Evolutionary conservation across 2,113 vertebrate species (phyloP).

Genomic region (Campylorhamphus procurvoides): DNA sequence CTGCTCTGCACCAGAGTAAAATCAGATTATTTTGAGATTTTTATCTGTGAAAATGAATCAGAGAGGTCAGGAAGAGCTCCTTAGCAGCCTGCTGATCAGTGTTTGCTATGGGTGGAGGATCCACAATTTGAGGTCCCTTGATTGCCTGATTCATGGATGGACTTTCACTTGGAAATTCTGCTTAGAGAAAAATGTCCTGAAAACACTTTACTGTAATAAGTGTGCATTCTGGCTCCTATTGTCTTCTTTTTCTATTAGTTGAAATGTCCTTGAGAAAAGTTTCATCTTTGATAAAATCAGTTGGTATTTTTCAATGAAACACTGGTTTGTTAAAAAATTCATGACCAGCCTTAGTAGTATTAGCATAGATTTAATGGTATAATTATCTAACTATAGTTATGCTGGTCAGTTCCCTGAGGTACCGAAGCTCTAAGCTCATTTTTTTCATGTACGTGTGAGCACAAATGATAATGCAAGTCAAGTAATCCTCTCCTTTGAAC

Average conservation of each 20-base stretch:
- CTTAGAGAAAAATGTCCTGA: not conserved
- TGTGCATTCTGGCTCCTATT: not conserved
- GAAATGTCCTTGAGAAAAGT: constrained; percentile 28
- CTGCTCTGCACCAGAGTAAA: not conserved
- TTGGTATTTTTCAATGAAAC: constrained; percentile 27
- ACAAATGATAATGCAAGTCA: constrained; percentile 6
- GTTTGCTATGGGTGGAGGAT: not conserved
- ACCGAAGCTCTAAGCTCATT: constrained; percentile 40
- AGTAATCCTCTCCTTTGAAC: not conserved
- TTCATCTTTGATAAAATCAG: constrained; percentile 35
- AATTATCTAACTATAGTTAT: constrained; percentile 62
- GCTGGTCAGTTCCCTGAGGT: constrained; percentile 62
- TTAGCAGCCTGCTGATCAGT: not conserved
- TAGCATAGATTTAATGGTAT: constrained; percentile 63
- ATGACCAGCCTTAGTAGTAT: constrained; percentile 42
- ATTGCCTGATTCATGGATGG: not conserved
- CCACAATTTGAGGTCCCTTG: not conserved
- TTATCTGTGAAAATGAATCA: not conserved
- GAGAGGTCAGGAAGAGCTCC: not conserved
- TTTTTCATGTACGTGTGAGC: not conserved
- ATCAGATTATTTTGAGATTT: not conserved
- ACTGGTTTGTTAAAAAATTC: constrained; percentile 52
- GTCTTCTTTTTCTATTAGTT: not conserved
- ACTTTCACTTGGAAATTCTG: not conserved
- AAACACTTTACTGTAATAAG: not conserved